Evolutionary conservation across 2,888 invertebrate species (phyloP).

Genomic region (Meganola albula): DNA sequence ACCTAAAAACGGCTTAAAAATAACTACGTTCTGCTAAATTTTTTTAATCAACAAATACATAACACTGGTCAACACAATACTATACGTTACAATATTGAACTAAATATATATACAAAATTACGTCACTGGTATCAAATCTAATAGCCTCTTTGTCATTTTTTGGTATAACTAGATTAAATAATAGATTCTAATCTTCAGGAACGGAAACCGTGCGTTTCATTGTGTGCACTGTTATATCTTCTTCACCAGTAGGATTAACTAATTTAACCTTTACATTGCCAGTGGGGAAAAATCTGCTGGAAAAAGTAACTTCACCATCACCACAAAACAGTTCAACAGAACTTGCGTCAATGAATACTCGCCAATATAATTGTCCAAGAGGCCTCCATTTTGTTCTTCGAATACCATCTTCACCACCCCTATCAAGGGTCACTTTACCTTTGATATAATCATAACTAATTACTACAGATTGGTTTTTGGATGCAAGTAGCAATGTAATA

Average conservation of each 20-base stretch:
- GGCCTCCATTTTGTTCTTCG: constrained; percentile 52
- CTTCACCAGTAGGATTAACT: constrained; percentile 18
- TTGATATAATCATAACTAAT: constrained; percentile 36
- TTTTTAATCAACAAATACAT: too few species aligned
- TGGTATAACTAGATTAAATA: too few species aligned
- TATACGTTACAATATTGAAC: too few species aligned
- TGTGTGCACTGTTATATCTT: constrained; percentile 25
- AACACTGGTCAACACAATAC: too few species aligned
- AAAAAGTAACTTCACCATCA: constrained; percentile 49
- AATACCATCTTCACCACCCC: constrained; percentile 50
- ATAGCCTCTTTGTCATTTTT: too few species aligned
- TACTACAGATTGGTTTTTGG: constrained; percentile 30
- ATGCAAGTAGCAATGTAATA: constrained; percentile 41
- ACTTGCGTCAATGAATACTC: constrained; percentile 49
- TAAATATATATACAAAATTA: too few species aligned
- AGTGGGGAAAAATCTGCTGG: constrained; percentile 49
- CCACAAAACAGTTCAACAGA: constrained; percentile 53
- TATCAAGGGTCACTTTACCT: constrained; percentile 43
- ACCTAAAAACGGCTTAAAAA: too few species aligned
- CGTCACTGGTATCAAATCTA: too few species aligned
- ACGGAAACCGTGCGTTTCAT: constrained; percentile 34
- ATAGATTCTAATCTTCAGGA: constrained; percentile 3
- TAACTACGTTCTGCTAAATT: too few species aligned
- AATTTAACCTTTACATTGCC: constrained; percentile 31
- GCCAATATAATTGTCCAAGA: constrained; percentile 25